Evolutionary conservation across 1,140 invertebrate genomes (phyloP), one percentile per base, ranked within the genome.

Genomic region (Condylostylus longicornis): DNA sequence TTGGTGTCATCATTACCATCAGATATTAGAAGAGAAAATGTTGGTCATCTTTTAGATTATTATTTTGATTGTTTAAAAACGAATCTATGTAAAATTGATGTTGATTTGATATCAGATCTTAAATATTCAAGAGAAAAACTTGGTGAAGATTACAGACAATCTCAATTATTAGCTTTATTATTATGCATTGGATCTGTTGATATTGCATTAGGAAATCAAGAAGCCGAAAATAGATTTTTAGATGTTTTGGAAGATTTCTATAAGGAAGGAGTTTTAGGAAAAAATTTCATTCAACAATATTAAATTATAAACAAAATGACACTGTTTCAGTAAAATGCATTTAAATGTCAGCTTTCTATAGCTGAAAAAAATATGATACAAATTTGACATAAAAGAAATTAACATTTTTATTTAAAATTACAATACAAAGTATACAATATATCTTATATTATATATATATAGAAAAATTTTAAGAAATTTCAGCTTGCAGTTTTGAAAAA

Each of bases 181-280:
- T 59, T 85, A 7, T 82, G 80, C 44, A 79, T 82, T 30, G 81
- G 81, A 4, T 82, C 79, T 6, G 77, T 84, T 9, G 81, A 85
- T 51, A 72, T 82, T 22, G 75, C 75, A 2, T 53, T 78, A 3
- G 75, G 75, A 4, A 66, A 76, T 46, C 69, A 74, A 4, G 58
- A 72, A 17, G 80, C 78, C 2, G 79, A 83, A 45, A 72, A 77
- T 37, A 65, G 79, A 5, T 38, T 55, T 8, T 35, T 71, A 25
- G 68, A 69, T 43, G 62, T 75, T 0, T 58, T 77, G 4, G 61
- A 69, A 35, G 74, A 77, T 52, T 49, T 77, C 7, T 60, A 74
- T 43, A 64, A 62, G 10, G 72, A 74, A 3, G 71, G 71, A 3
- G 61, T 75, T 8, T 52, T 73, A n/a, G n/a, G 15, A 55, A 31